Evolutionary conservation across 1,140 invertebrate genomes (phyloP).

Genomic region (Choristoneura fumiferana): DNA sequence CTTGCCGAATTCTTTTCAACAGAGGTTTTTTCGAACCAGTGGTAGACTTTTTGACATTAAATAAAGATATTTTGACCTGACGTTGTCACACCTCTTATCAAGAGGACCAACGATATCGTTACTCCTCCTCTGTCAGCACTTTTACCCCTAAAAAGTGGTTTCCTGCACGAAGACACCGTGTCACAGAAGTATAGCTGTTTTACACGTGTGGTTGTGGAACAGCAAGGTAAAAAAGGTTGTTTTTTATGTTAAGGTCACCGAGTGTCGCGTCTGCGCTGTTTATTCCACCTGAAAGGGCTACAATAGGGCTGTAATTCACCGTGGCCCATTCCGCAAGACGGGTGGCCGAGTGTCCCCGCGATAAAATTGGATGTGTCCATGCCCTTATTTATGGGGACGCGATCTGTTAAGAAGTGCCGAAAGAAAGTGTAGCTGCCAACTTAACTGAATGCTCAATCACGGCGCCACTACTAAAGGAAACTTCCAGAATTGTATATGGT

Average conservation of each 20-base stretch:
- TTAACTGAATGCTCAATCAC: background rate
- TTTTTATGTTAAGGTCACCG: background rate
- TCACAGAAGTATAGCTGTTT: too few species aligned
- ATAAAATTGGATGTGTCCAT: constrained; percentile 23
- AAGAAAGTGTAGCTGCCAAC: constrained; percentile 12
- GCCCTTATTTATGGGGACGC: constrained; percentile 17
- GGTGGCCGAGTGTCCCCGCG: constrained; percentile 10
- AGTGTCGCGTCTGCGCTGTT: background rate
- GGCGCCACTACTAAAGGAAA: background rate
- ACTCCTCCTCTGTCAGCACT: too few species aligned
- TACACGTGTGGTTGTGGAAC: too few species aligned
- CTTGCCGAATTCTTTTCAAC: too few species aligned
- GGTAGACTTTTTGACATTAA: too few species aligned
- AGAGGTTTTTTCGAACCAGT: too few species aligned
- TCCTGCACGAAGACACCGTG: too few species aligned
- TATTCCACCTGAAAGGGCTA: background rate
- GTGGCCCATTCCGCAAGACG: constrained; percentile 1
- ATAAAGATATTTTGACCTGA: too few species aligned
- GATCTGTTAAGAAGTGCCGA: constrained; percentile 22
- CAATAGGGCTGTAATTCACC: constrained; percentile 11
- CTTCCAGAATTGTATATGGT: background rate
- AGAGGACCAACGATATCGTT: too few species aligned
- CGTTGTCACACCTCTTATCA: too few species aligned
- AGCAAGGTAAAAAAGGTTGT: too few species aligned
- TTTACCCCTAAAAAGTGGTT: too few species aligned